phyloP scores from a whole-genome alignment of 2,888 invertebrate genomes.

The Synergus japonicus region DNA sequence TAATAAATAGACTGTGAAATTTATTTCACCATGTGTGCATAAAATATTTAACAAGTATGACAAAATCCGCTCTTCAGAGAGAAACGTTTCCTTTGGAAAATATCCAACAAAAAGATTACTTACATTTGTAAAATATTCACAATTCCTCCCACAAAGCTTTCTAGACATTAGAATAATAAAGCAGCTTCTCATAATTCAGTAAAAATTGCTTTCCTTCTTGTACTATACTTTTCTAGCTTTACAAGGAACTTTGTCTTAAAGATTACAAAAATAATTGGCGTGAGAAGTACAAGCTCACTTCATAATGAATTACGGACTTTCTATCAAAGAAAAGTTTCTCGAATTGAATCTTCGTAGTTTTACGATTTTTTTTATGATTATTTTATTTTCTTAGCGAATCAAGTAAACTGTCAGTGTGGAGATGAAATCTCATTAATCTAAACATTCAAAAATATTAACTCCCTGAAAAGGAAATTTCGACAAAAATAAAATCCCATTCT shows the following conservation, averaged over 20 bases:
- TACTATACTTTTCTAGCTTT: not conserved
- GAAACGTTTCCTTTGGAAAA: not conserved
- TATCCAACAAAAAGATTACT: not conserved
- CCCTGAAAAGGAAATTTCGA: no score
- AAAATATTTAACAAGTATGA: not conserved
- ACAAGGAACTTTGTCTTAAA: not conserved
- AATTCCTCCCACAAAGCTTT: not conserved
- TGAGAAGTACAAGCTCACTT: not conserved
- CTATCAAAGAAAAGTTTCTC: not conserved
- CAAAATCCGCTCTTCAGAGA: not conserved
- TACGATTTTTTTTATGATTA: no score
- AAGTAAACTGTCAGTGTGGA: no score
- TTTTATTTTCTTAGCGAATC: no score
- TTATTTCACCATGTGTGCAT: no score
- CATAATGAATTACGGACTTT: not conserved
- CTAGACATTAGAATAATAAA: not conserved
- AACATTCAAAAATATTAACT: no score
- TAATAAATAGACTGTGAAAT: no score
- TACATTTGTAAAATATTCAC: constrained; percentile 1
- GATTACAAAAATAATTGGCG: not conserved
- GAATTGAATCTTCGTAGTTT: not conserved
- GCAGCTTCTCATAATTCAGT: not conserved
- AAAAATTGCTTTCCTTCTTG: not conserved
- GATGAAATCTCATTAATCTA: no score
- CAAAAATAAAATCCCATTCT: no score